Conservation (phyloP, 2,888 invertebrate species). For the Cantharis nigra region DNA sequence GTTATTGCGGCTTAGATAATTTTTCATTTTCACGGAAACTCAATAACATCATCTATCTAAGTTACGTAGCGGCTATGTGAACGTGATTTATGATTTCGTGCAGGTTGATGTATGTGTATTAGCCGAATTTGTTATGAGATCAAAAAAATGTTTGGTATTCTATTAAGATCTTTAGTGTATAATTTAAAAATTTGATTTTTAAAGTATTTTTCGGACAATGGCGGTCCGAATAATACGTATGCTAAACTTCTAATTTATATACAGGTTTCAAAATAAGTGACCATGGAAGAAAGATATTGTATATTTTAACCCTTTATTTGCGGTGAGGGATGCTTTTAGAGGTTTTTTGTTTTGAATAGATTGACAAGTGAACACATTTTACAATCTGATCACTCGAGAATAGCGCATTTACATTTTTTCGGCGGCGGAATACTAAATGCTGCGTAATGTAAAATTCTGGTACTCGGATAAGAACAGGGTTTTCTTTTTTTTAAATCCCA, state of each 20-base stretch:
- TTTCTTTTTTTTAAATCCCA: neutral
- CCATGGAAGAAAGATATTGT: conserved; percentile 19
- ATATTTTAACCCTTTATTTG: conserved; percentile 23
- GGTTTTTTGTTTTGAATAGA: conserved; percentile 11
- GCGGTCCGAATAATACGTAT: conserved; percentile 10
- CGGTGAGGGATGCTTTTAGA: neutral
- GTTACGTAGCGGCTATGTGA: conserved; percentile 9
- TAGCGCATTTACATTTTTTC: neutral
- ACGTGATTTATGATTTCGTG: conserved; percentile 21
- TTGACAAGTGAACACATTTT: conserved; percentile 8
- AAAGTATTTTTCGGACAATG: conserved; percentile 1
- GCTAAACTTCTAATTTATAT: conserved; percentile 27
- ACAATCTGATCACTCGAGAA: neutral
- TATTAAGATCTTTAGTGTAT: neutral
- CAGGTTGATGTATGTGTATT: conserved; percentile 20
- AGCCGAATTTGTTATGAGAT: conserved; percentile 9
- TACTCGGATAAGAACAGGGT: neutral
- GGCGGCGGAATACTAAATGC: neutral
- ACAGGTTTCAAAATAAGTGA: conserved; percentile 26
- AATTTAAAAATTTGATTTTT: neutral
- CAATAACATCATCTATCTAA: conserved; percentile 23
- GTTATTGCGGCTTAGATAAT: neutral
- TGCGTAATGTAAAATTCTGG: neutral
- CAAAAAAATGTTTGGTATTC: conserved; percentile 8
- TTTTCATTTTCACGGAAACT: conserved; percentile 13